Evolutionary conservation across 2,113 vertebrate species (phyloP).

Genomic region (Saguinus imperator): DNA sequence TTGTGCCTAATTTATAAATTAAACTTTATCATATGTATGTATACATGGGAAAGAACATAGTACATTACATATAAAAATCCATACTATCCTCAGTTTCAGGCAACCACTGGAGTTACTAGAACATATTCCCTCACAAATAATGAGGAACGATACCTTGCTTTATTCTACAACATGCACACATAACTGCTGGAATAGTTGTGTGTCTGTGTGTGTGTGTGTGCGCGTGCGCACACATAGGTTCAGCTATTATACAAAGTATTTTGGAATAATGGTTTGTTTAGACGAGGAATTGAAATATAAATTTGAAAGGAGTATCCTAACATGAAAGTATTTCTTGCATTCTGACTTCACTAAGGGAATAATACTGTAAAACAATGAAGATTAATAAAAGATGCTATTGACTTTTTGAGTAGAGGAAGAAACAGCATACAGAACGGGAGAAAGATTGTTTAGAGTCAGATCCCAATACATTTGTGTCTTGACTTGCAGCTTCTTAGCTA

Average conservation of each 20-base stretch:
- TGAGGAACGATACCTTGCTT: neutral
- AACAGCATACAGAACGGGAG: neutral
- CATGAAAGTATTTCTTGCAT: neutral
- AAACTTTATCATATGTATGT: neutral
- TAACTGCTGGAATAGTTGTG: neutral
- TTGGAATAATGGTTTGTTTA: neutral
- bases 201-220: neutral
- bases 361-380: neutral
- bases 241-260: neutral
- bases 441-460: neutral
- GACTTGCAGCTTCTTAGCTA: neutral
- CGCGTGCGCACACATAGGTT: neutral
- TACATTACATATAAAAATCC: neutral
- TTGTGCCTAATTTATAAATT: neutral
- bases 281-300: constrained; percentile 8
- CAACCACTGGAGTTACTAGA: neutral
- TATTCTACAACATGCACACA: neutral
- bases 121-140: neutral
- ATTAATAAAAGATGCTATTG: neutral
- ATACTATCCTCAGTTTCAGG: neutral
- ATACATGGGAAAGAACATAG: neutral
- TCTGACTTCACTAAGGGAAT: neutral
- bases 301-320: neutral
- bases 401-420: neutral
- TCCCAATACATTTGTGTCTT: neutral